A percentile compares a stretch with the other conserved stretches of the same genome.
Conservation (phyloP, 1,140 invertebrate species). For the Trichonephila clavipes region DNA sequence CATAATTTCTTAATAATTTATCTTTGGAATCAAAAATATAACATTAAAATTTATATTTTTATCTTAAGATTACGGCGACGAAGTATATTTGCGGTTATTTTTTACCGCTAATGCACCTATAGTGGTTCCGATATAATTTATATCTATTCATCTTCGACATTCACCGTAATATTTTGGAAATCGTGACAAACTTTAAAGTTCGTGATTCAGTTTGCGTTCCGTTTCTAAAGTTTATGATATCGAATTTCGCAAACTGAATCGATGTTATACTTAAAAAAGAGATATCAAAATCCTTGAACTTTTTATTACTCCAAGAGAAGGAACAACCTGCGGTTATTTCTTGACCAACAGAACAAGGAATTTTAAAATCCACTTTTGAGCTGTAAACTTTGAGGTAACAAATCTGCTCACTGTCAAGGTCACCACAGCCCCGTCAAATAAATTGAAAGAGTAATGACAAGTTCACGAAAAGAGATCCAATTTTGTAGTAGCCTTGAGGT, state of each 20-base stretch:
- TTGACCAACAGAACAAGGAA: background rate
- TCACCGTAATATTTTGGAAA: background rate
- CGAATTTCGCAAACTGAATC: background rate
- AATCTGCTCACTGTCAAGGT: background rate
- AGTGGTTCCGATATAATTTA: no score
- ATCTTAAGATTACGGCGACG: no score
- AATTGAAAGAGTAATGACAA: background rate
- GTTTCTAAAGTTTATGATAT: background rate
- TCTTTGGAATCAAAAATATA: no score
- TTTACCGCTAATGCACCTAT: no score
- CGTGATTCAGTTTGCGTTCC: background rate
- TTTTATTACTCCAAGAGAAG: background rate
- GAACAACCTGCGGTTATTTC: background rate
- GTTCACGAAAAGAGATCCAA: background rate
- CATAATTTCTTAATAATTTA: no score
- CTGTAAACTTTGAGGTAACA: background rate
- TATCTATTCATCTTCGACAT: background rate
- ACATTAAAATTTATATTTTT: no score
- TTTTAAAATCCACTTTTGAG: slow-evolving; percentile 4
- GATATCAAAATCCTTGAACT: background rate
- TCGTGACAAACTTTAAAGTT: background rate
- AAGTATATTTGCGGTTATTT: no score
- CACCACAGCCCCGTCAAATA: background rate
- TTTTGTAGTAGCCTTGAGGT: background rate
- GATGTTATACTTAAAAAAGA: background rate